Evolutionary conservation across 1,140 invertebrate genomes (phyloP), one percentile per base, ranked within the genome.

Genomic region (Hirudo medicinalis): DNA sequence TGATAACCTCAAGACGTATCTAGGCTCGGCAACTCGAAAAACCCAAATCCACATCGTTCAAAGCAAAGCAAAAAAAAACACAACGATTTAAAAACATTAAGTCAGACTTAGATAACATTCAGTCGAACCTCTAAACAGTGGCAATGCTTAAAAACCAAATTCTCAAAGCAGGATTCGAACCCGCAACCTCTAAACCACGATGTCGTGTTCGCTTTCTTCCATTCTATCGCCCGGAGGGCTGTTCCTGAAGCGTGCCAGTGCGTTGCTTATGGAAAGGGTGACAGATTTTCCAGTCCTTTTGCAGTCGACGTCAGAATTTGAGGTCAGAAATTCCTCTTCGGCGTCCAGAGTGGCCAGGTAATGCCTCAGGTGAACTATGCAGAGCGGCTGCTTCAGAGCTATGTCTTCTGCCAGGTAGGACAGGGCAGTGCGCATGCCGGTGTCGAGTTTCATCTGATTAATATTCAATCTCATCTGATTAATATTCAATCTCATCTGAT

Each of bases 341-440:
- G 11, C 57, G 57, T 22, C 57, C 57, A 32, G 8, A 22, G 22
- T 63, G 57, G 11, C 57, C 22, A 63, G 22, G 57, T 63, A 63
- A 32, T 63, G 22, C 11, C 57, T 22, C 22, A 63, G 57, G 57
- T 63, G 57, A 15, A 63, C 57, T 22, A 63, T 63, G 57, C 57
- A 63, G 13, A 63, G 57, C 15, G 57, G 57, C 57, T 63, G 57
- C 13, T 63, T 63, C 19, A 63, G 22, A 13, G 57, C 57, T 25
- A 63, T 32, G 22, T 63, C 57, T n/a, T 63, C 57, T 9, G 57
- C 22, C 57, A 63, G 22, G 57, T 63, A 63, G 0, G 57, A 25
- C 2, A 25, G 57, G 22, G 22, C 57, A 9, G 22, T 22, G 11
- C 57, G 11, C 57, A 63, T 63, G 57, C 57, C 57, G 3, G 57